Conservation (phyloP, 2,113 vertebrate genomes). For the Rissa tridactyla region DNA sequence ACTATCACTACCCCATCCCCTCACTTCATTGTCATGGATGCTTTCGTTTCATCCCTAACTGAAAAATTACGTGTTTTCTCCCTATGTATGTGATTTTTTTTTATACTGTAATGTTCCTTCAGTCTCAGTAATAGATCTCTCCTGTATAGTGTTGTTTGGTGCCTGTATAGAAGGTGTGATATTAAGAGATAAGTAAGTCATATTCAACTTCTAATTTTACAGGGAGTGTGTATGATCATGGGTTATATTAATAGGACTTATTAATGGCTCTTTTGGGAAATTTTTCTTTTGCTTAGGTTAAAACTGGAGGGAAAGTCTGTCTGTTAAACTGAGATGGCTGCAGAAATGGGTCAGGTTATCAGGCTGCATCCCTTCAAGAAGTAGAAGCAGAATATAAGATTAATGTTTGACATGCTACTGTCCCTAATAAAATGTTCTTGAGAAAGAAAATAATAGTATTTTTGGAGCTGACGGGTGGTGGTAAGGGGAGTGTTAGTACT, state of each 20-base stretch:
- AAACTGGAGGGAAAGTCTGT: not conserved
- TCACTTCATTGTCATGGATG: not conserved
- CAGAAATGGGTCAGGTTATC: not conserved
- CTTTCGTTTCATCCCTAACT: not conserved
- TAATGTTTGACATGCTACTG: not conserved
- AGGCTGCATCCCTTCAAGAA: not conserved
- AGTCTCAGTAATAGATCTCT: slow-evolving; percentile 78
- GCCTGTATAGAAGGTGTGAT: slow-evolving; percentile 95
- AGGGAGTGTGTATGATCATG: not conserved
- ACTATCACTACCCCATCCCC: not conserved
- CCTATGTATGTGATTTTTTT: not conserved
- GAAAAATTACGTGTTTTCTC: not conserved
- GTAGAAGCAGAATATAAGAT: not conserved
- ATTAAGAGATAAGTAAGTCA: slow-evolving; percentile 91
- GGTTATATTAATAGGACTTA: not conserved
- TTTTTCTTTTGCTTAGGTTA: not conserved
- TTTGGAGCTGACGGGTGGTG: not conserved
- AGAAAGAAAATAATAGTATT: not conserved
- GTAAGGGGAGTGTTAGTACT: not conserved
- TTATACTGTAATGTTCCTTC: slow-evolving; percentile 51
- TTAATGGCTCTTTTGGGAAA: not conserved
- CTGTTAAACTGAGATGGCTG: not conserved
- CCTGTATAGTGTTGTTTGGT: slow-evolving; percentile 89
- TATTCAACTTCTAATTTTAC: not conserved
- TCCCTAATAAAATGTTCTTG: not conserved